Base-by-base conservation (phyloP, 2,888 invertebrate species). In the Eristalis intricaria region DNA sequence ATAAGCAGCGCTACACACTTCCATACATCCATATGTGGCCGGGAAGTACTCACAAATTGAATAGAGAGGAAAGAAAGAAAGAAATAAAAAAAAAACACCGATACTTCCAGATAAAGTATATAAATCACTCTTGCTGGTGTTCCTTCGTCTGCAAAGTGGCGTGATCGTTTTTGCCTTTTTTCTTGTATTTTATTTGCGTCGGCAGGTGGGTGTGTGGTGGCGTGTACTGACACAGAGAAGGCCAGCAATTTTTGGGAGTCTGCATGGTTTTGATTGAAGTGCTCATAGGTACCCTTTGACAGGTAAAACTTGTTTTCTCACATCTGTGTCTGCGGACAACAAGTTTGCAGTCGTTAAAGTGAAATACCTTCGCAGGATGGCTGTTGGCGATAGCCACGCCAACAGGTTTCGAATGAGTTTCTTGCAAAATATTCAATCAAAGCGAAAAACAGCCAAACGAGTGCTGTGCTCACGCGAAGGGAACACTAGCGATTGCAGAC, bases 301-400 rank as follows among this genome's bases (percentile, higher is more conserved):
- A 10, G 22, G 61, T 32, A 43, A 23, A 76, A 76, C 76, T 61
- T 15, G 76, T 76, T 76, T 60, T 22, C 4, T n/a, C n/a, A n/a
- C n/a, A 22, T 43, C 40, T 68, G 38, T 66, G 38, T 19, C 19
- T 19, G 1, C 8, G 8, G 50, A 50, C 50, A 50, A 50, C 50
- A n/a, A 50, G 50, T 50, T 50, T 50, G 50, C 50, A 8, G 19
- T 50, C 19, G 19, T 50, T 19, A n/a, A 50, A 50, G 19, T 50
- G 19, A 19, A 19, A 50, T 50, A 50, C 50, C 8, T 50, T 19
- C 8, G 50, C 50, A 43, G 43, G 38, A 38, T 38, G 38, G 4
- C 38, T 38, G 38, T 13, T 11, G 13, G 43, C 43, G n/a, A 43
- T 43, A 43, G n/a, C 15, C n/a, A 8, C 19, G 8, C 19, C 19